Base-by-base conservation (phyloP, 2,888 invertebrate genomes). In the Papilio demoleus region DNA sequence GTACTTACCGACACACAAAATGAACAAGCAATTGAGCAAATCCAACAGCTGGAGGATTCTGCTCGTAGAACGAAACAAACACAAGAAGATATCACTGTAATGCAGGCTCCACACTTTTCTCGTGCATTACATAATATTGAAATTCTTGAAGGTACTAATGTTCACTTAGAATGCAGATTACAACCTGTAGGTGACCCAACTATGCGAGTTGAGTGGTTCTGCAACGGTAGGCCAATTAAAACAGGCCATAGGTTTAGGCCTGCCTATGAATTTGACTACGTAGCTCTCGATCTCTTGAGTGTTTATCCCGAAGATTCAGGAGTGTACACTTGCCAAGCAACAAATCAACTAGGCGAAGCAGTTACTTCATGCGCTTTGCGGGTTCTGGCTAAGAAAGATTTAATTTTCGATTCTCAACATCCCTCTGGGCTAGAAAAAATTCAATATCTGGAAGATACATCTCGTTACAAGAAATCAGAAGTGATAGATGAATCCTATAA, bases 281-380 rank as follows among this genome's bases (percentile, higher is more conserved):
- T 99, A 19, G 98, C 99, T 9, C 93, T 99, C 65, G 99, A 99
- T 88, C 95, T 99, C 63, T 93, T 99, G 24, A 98, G 98, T 80
- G 98, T 99, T 27, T 99, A 99, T 84, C 97, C 99, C n/a, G 97
- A 97, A 78, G 99, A 99, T 88, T 97, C 97, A 6, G 99, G 99
- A 19, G 97, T 98, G 0, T 99, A 99, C 85, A 98, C 98, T 12
- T 99, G 98, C 80, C 96, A 97, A 85, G 99, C 99, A 0, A 96
- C 97, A 68, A 99, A 99, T 86, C 96, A 97, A 81, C 94, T 98
- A 34, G 99, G 99, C 2, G 97, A 98, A 93, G 98, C 98, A 22
- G 97, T 97, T 6, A 98, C 99, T 4, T 97, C 97, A 0, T 97
- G 98, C 80, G 97, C 97, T 0, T 95, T 98, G 14, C 95, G 96